Percentiles rank a stretch among this genome's conserved stretches.
Evolutionary conservation across 2,888 invertebrate genomes (phyloP).

Genomic region (Matsumyia berberina): DNA sequence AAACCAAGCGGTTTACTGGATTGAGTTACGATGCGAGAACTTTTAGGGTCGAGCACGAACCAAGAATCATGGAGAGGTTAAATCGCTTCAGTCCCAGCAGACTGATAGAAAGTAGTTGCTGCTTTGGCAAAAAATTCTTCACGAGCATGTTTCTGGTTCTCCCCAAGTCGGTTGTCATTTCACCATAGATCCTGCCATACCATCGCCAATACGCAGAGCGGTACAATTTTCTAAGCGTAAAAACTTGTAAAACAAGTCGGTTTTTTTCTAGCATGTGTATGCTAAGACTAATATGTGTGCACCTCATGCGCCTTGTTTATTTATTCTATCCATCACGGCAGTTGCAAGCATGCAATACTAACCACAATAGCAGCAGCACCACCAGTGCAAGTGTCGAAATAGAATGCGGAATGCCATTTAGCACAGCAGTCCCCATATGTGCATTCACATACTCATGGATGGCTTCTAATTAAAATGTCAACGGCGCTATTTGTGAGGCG

Average conservation of each 20-base stretch:
- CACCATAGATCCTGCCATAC: background rate
- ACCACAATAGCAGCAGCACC: conserved; percentile 29
- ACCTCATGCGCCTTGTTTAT: conserved; percentile 6
- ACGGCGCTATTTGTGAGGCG: conserved; percentile 27
- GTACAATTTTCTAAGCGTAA: background rate
- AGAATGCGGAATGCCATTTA: conserved; percentile 53
- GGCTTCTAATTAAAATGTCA: conserved; percentile 61
- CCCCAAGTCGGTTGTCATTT: background rate
- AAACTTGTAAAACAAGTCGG: background rate
- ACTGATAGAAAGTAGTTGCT: background rate
- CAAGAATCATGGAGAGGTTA: too few relatives aligned
- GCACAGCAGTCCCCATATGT: conserved; percentile 10
- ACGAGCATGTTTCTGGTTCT: background rate
- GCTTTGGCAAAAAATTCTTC: background rate
- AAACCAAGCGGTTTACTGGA: too few relatives aligned
- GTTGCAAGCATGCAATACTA: background rate
- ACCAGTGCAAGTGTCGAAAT: conserved; percentile 58
- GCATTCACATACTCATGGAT: background rate
- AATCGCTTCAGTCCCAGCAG: too few relatives aligned
- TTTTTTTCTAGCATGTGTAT: background rate
- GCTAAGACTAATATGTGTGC: conserved; percentile 44
- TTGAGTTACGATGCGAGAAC: too few relatives aligned
- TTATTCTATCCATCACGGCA: conserved; percentile 10
- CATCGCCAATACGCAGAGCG: background rate
- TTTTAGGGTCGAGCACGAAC: too few relatives aligned